phyloP scores from a whole-genome alignment of 2,888 invertebrate species.

The Diabrotica balteata region DNA sequence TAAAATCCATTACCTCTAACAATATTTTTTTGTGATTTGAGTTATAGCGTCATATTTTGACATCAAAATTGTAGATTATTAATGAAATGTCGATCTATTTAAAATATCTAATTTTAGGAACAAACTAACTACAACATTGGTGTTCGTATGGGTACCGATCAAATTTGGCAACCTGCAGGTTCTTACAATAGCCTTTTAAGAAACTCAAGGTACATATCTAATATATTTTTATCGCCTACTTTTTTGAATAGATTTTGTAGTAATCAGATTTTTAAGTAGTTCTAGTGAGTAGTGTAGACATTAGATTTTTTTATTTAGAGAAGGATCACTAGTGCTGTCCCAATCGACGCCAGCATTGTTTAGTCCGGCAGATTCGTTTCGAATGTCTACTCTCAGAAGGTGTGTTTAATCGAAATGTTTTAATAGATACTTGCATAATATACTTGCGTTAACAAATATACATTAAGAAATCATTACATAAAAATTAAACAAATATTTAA shows the following conservation, averaged over 20 bases:
- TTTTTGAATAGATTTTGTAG: slow-evolving; percentile 25
- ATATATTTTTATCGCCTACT: slow-evolving; percentile 4
- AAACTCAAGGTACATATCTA: slow-evolving; percentile 51
- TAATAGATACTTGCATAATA: background rate
- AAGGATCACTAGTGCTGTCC: slow-evolving; percentile 47
- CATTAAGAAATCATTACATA: no score
- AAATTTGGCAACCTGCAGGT: slow-evolving; percentile 68
- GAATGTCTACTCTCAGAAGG: slow-evolving; percentile 49
- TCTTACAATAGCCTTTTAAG: slow-evolving; percentile 56
- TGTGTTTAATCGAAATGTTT: slow-evolving; percentile 38
- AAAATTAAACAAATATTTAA: no score
- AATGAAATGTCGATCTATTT: background rate
- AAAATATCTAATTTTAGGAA: slow-evolving; percentile 63
- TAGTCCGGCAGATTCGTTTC: slow-evolving; percentile 57
- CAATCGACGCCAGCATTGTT: slow-evolving; percentile 52
- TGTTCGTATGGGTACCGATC: slow-evolving; percentile 69
- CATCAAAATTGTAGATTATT: no score
- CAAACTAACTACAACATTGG: slow-evolving; percentile 75
- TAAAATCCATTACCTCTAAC: no score
- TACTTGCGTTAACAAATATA: background rate
- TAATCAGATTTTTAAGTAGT: slow-evolving; percentile 29
- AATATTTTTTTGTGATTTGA: no score
- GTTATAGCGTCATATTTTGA: no score
- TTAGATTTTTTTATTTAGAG: slow-evolving; percentile 50
- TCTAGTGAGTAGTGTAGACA: slow-evolving; percentile 42